Conservation (phyloP, 2,113 vertebrate species). For the Rhizomys pruinosus region DNA sequence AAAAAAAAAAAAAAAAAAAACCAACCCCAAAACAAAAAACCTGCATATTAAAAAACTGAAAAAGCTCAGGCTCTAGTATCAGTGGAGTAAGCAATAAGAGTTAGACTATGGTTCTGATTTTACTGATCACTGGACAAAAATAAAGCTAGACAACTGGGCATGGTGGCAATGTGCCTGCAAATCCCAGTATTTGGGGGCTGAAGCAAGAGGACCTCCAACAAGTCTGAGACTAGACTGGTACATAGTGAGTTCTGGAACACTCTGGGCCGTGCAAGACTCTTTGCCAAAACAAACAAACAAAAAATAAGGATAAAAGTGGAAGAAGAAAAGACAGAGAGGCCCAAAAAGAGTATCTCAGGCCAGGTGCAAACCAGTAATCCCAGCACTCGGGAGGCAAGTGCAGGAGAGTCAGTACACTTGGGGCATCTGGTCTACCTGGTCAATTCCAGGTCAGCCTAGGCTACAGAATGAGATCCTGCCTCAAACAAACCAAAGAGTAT, state of each 20-base stretch:
- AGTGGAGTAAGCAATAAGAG: not conserved
- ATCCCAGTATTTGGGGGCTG: not conserved
- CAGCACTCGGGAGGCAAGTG: not conserved
- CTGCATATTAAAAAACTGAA: no score
- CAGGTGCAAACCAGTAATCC: not conserved
- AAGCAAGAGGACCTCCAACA: not conserved
- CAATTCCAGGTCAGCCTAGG: not conserved
- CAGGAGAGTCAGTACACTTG: not conserved
- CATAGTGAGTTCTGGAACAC: not conserved
- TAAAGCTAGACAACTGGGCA: not conserved
- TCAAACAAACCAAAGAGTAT: not conserved
- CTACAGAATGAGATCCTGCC: not conserved
- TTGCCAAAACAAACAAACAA: not conserved
- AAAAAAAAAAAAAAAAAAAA: no score
- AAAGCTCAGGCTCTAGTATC: conserved; percentile 1
- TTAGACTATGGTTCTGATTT: conserved; percentile 3
- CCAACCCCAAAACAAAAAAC: no score
- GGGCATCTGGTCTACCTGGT: not conserved
- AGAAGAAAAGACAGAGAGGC: not conserved
- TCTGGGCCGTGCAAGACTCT: not conserved
- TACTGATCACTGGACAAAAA: conserved; percentile 20
- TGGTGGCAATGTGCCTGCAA: not conserved
- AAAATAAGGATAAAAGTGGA: conserved; percentile 24
- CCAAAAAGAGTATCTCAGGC: not conserved
- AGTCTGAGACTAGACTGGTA: not conserved